Evolutionary conservation across 1,140 invertebrate genomes (phyloP).

Genomic region (Aphis craccivora): DNA sequence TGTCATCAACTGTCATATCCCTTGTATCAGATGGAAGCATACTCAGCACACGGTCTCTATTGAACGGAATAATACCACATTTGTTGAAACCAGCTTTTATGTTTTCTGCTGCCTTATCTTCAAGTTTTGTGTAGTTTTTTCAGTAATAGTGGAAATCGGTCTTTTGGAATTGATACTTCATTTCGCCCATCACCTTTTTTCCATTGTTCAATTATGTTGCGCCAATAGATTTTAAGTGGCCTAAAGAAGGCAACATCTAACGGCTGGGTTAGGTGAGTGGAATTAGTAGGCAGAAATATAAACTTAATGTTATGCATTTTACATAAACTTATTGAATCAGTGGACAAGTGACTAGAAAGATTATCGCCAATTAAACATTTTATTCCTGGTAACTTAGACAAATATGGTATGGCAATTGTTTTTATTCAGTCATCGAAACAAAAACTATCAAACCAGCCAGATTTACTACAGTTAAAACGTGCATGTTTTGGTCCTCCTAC

Average conservation of each 20-base stretch:
- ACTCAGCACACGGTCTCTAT: conserved; percentile 7
- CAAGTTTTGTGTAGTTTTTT: background rate
- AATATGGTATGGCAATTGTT: no score
- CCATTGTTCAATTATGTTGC: conserved; percentile 61
- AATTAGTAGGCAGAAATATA: conserved; percentile 64
- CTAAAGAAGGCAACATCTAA: conserved; percentile 63
- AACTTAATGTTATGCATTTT: conserved; percentile 64
- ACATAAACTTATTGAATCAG: conserved; percentile 62
- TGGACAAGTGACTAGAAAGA: conserved; percentile 63
- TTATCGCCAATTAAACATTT: no score
- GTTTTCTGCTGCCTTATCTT: background rate
- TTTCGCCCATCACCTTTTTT: background rate
- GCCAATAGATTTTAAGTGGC: conserved; percentile 63
- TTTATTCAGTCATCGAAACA: no score
- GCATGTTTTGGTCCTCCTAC: no score
- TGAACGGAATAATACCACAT: conserved; percentile 14
- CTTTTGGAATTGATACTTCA: conserved; percentile 32
- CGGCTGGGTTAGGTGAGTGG: conserved; percentile 65
- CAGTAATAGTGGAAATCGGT: background rate
- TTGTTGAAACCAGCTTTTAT: conserved; percentile 16
- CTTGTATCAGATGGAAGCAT: background rate
- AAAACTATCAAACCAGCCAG: no score
- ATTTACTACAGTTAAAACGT: no score
- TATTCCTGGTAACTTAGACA: no score
- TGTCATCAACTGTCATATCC: background rate